Conservation (phyloP, 2,888 invertebrate genomes). For the Patella ulyssiponensis region DNA sequence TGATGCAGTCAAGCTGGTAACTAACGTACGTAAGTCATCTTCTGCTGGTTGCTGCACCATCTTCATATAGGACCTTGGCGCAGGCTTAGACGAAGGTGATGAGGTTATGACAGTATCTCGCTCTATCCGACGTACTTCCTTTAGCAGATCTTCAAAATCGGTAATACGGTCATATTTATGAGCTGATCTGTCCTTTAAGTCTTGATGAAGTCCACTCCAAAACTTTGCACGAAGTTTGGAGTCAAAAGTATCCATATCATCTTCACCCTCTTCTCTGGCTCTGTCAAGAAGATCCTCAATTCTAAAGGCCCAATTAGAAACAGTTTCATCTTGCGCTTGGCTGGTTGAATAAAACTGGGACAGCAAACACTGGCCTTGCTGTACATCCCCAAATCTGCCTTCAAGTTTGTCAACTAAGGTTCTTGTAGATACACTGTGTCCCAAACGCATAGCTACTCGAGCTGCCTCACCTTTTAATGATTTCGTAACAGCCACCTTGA, state of each 20-base stretch:
- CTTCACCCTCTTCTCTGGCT: background rate
- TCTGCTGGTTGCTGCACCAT: background rate
- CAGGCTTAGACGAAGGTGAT: background rate
- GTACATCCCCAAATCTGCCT: background rate
- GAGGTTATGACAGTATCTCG: background rate
- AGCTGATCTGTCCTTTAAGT: background rate
- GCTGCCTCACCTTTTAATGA: constrained; percentile 1
- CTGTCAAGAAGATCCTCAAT: background rate
- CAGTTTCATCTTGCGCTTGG: background rate
- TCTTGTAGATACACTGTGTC: background rate
- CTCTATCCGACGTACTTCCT: background rate
- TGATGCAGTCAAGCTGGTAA: background rate
- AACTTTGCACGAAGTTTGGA: background rate
- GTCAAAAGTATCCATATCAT: background rate
- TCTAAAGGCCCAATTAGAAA: background rate
- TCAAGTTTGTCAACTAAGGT: background rate
- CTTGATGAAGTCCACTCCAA: background rate
- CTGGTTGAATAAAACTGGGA: background rate
- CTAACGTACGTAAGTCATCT: background rate
- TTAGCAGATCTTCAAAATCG: background rate
- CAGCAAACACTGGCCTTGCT: background rate
- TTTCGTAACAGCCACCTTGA: background rate
- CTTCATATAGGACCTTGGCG: background rate
- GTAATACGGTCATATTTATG: background rate
- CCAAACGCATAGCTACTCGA: constrained; percentile 8